These are phyloP conservation scores for Caenorhabditis sp. DNA, from an alignment of 2,888 invertebrate species.

Conservation along the genomic window DNA sequence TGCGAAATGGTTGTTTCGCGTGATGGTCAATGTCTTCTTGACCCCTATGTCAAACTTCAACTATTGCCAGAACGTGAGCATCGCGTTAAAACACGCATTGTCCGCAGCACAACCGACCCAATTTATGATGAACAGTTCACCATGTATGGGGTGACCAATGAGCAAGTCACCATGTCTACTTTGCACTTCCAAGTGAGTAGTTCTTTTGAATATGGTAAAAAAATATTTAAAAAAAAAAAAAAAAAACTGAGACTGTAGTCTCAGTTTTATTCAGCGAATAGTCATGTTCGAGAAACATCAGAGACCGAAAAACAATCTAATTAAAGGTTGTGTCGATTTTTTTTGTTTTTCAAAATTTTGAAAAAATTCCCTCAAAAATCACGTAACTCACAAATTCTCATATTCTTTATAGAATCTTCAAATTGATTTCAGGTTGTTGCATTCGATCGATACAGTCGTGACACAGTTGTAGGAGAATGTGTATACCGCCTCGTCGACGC, in stretches of 20 bases:
- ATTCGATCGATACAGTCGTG: constrained; percentile 95
- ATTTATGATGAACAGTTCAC: constrained; percentile 99
- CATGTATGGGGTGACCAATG: constrained; percentile 81
- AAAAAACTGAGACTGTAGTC: too few relatives aligned
- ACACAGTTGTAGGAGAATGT: constrained; percentile 97
- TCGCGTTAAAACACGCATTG: constrained; percentile 77
- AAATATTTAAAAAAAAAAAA: too few relatives aligned
- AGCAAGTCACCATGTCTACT: constrained; percentile 78
- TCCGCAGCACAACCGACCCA: constrained; percentile 93
- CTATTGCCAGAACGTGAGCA: constrained; percentile 79
- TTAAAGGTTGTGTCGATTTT: too few relatives aligned
- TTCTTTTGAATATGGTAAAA: constrained; percentile 1
- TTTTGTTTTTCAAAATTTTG: too few relatives aligned
- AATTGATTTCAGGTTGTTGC: constrained; percentile 75
- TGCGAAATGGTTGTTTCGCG: constrained; percentile 62
- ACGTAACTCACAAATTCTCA: too few relatives aligned
- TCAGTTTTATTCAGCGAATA: too few relatives aligned
- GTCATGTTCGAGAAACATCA: too few relatives aligned
- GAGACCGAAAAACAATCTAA: too few relatives aligned
- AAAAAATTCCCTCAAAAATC: too few relatives aligned
- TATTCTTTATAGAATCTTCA: neutral
- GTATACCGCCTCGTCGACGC: constrained; percentile 76
- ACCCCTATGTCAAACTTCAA: constrained; percentile 97
- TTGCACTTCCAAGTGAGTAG: constrained; percentile 80
- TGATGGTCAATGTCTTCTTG: constrained; percentile 73